These are phyloP conservation scores for Pomatostomus ruficeps DNA, from an alignment of 2,113 vertebrate species.

Conservation along the genomic window DNA sequence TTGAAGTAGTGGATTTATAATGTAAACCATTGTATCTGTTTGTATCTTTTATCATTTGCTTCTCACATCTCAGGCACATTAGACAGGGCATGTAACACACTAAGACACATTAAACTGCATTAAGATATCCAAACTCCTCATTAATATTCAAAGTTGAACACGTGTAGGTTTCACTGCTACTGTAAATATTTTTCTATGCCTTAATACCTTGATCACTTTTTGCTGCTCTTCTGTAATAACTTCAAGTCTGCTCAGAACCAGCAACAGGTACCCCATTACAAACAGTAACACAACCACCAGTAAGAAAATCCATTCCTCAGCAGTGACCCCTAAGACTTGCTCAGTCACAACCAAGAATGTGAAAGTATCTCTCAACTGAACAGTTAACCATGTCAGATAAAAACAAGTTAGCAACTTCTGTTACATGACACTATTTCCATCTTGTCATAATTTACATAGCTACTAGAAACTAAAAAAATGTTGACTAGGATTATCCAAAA, in stretches of 20 bases:
- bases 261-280: not conserved
- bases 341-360: not conserved
- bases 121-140: not conserved
- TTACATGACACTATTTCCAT: not conserved
- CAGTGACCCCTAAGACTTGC: not conserved
- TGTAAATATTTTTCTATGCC: not conserved
- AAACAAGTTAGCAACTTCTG: not conserved
- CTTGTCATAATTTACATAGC: not conserved
- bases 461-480: not conserved
- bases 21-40: not conserved
- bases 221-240: not conserved
- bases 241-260: not conserved
- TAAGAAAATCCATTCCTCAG: not conserved
- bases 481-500: not conserved
- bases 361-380: not conserved
- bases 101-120: not conserved
- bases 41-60: not conserved
- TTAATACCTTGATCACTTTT: not conserved
- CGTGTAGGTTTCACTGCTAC: not conserved
- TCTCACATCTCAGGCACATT: not conserved
- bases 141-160: not conserved
- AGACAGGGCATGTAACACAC: accelerated
- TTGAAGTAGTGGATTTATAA: not conserved
- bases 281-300: accelerated
- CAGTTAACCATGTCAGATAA: not conserved